Percentiles rank a stretch among this genome's conserved stretches.
Evolutionary conservation across 2,888 invertebrate genomes (phyloP).

Genomic region (Cantharis rustica): DNA sequence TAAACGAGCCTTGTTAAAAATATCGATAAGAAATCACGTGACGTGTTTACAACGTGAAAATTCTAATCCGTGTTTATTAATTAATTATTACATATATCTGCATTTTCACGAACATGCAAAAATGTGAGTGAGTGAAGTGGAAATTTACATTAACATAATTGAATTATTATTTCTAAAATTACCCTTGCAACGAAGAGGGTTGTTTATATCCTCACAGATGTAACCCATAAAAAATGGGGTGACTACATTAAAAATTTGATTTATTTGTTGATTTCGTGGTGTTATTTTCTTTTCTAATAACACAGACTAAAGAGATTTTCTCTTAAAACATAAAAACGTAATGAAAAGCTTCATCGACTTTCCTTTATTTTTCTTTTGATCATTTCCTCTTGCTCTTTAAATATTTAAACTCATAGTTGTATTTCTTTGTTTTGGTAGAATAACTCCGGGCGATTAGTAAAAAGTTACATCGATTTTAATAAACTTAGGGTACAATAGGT

Average conservation of each 20-base stretch:
- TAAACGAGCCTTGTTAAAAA: neutral
- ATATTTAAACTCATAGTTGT: neutral
- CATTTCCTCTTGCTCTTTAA: neutral
- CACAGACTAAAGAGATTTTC: neutral
- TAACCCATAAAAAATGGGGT: neutral
- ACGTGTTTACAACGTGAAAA: neutral
- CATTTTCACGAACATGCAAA: neutral
- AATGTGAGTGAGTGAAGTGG: neutral
- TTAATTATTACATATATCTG: neutral
- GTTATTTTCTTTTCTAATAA: neutral
- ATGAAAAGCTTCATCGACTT: neutral
- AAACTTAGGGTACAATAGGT: no score
- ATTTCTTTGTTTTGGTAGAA: no score
- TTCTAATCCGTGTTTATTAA: neutral
- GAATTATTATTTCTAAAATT: neutral
- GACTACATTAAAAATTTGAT: neutral
- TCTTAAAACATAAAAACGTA: neutral
- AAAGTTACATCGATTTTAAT: no score
- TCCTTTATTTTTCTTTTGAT: neutral
- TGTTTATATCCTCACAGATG: neutral
- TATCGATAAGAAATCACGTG: neutral
- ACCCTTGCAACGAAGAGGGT: neutral
- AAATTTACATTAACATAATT: neutral
- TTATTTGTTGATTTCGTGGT: neutral
- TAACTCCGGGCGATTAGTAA: no score